A percentile compares a stretch with the other conserved stretches of the same genome.
phyloP scores from a whole-genome alignment of 1,140 invertebrate genomes.

The Lithobius niger region DNA sequence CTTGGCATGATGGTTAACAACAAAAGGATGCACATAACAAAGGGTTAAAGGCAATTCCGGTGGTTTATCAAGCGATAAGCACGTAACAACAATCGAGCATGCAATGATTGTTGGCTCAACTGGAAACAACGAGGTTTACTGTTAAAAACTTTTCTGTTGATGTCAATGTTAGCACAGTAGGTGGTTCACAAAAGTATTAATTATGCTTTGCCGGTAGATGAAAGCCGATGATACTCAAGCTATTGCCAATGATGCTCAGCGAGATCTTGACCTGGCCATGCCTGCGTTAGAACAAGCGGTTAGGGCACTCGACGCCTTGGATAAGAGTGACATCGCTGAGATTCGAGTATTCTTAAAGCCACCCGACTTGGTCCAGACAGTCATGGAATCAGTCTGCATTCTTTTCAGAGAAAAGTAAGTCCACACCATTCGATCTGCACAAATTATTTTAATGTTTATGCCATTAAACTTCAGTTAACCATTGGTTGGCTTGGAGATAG shows the following conservation, averaged over 20 bases:
- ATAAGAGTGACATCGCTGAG: constrained; percentile 82
- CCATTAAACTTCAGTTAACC: too few relatives aligned
- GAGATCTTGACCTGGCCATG: constrained; percentile 65
- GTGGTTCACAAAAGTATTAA: neutral
- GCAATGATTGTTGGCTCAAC: too few relatives aligned
- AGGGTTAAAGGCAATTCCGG: too few relatives aligned
- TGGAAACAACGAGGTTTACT: too few relatives aligned
- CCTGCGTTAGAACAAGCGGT: constrained; percentile 69
- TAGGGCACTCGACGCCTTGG: constrained; percentile 65
- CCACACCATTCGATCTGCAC: constrained; percentile 22
- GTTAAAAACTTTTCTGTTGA: too few relatives aligned
- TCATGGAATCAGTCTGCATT: constrained; percentile 82
- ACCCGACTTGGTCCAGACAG: constrained; percentile 69
- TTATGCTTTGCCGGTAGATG: constrained; percentile 32
- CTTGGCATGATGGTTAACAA: too few relatives aligned
- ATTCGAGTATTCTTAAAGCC: constrained; percentile 75
- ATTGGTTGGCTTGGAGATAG: too few relatives aligned
- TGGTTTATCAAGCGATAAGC: too few relatives aligned
- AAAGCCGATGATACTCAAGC: constrained; percentile 66
- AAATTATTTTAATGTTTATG: too few relatives aligned
- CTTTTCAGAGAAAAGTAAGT: constrained; percentile 61
- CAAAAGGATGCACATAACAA: too few relatives aligned
- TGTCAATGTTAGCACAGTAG: too few relatives aligned
- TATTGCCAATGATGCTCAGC: constrained; percentile 71
- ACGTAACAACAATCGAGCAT: too few relatives aligned